Evolutionary conservation across 2,888 invertebrate genomes (phyloP).

Genomic region (Synergus japonicus): DNA sequence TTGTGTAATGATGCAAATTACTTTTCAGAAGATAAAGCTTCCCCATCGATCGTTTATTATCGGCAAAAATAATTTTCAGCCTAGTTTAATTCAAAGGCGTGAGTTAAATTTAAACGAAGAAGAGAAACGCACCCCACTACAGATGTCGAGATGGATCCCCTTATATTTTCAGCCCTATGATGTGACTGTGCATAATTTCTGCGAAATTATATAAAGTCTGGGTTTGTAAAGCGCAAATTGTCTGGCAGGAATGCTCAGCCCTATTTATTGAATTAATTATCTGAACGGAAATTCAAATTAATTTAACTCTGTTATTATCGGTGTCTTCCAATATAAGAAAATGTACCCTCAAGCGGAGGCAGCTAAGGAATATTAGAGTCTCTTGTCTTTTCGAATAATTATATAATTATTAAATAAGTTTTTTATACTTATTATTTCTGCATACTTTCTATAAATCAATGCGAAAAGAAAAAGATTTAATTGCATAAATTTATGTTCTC

Average conservation of each 20-base stretch:
- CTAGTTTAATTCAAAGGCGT: constrained; percentile 19
- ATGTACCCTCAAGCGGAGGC: neutral
- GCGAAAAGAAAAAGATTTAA: neutral
- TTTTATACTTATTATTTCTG: neutral
- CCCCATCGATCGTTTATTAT: constrained; percentile 7
- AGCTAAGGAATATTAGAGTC: neutral
- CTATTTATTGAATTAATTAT: constrained; percentile 26
- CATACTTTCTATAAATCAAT: neutral
- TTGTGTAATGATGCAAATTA: constrained; percentile 7
- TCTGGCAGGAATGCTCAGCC: constrained; percentile 17
- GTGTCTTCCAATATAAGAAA: neutral
- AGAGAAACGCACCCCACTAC: constrained; percentile 14
- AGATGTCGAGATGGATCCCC: constrained; percentile 28
- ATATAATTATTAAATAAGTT: neutral
- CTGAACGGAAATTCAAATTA: neutral
- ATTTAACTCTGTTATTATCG: neutral
- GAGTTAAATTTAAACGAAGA: constrained; percentile 11
- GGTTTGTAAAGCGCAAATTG: constrained; percentile 59
- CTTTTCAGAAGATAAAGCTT: neutral
- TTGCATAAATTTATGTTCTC: neutral
- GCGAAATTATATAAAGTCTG: constrained; percentile 61
- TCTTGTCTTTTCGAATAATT: neutral
- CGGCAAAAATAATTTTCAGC: neutral
- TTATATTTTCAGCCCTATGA: constrained; percentile 49
- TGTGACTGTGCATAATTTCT: constrained; percentile 68